A percentile compares a stretch with the other conserved stretches of the same genome.
Conservation (phyloP, 2,797 vertebrate genomes). For the Enteromius afrohamiltoni region DNA sequence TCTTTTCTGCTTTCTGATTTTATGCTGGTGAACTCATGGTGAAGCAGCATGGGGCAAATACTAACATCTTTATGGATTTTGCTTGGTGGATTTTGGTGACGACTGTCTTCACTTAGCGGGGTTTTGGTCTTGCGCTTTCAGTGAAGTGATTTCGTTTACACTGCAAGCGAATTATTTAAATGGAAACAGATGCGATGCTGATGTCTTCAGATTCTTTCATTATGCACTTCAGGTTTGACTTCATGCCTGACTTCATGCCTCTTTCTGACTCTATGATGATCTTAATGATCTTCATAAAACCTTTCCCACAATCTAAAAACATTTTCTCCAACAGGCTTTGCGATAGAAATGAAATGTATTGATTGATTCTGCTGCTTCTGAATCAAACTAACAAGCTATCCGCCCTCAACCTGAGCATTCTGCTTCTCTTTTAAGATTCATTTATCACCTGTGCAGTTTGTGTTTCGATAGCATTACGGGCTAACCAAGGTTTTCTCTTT, state of each 20-base stretch:
- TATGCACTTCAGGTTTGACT: constrained; percentile 62
- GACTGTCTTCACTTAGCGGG: constrained; percentile 12
- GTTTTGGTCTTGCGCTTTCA: background rate
- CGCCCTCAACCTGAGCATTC: background rate
- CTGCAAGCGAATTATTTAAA: background rate
- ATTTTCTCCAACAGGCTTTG: constrained; percentile 19
- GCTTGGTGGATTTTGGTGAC: constrained; percentile 12
- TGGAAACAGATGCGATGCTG: background rate
- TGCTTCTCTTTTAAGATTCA: background rate
- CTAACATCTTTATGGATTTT: constrained; percentile 43
- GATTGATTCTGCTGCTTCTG: constrained; percentile 43
- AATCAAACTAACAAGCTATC: constrained; percentile 31
- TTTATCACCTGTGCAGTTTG: background rate
- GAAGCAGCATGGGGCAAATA: constrained; percentile 24
- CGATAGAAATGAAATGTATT: constrained; percentile 29
- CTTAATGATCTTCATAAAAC: constrained; percentile 24
- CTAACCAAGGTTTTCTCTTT: constrained; percentile 27
- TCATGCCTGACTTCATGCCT: constrained; percentile 71
- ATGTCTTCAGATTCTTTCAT: constrained; percentile 54
- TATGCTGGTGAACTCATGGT: background rate
- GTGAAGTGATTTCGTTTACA: background rate
- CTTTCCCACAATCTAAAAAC: constrained; percentile 32
- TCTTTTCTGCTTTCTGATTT: constrained; percentile 26
- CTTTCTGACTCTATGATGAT: constrained; percentile 37
- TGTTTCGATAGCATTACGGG: background rate